Evolutionary conservation across 2,113 vertebrate species (phyloP).

Genomic region (Carassius auratus): DNA sequence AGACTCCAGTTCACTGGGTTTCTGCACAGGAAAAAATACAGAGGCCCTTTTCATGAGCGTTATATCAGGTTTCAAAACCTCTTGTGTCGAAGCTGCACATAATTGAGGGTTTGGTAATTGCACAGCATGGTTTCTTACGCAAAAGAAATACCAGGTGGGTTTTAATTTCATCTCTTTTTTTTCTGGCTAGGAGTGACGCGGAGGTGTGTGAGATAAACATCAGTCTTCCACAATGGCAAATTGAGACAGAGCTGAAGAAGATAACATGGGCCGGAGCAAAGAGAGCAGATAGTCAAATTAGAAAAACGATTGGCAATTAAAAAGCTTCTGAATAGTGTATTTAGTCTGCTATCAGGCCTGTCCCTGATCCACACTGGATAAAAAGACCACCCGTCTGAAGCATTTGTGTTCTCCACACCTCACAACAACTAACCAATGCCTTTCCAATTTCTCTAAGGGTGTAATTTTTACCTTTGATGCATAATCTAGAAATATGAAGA

Average conservation of each 20-base stretch:
- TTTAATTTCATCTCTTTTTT: slow-evolving; percentile 18
- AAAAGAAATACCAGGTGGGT: slow-evolving; percentile 8
- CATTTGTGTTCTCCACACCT: not conserved
- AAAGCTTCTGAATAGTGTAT: not conserved
- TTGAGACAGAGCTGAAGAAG: slow-evolving; percentile 32
- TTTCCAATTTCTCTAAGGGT: not conserved
- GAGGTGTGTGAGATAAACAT: slow-evolving; percentile 19
- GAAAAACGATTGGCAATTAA: slow-evolving; percentile 34
- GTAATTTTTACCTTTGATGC: not conserved
- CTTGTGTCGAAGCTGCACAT: slow-evolving; percentile 26
- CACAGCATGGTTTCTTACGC: slow-evolving; percentile 2
- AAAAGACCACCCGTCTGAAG: slow-evolving; percentile 7
- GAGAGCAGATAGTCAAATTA: slow-evolving; percentile 28
- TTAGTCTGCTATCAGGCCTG: slow-evolving; percentile 1
- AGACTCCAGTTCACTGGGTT: not conserved
- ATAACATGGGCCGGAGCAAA: not conserved
- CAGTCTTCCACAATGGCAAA: slow-evolving; percentile 31
- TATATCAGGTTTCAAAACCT: slow-evolving; percentile 27
- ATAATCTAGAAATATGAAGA: not conserved
- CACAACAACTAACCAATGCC: not conserved
- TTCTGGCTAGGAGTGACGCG: not conserved
- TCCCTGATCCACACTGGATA: not conserved
- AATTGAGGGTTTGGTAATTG: slow-evolving; percentile 34
- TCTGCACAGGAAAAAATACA: not conserved
- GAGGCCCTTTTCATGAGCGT: not conserved